A percentile compares a stretch with the other conserved stretches of the same genome.
These are phyloP conservation scores for Etheostoma cragini DNA, from an alignment of 2,113 vertebrate genomes.

Conservation along the genomic window DNA sequence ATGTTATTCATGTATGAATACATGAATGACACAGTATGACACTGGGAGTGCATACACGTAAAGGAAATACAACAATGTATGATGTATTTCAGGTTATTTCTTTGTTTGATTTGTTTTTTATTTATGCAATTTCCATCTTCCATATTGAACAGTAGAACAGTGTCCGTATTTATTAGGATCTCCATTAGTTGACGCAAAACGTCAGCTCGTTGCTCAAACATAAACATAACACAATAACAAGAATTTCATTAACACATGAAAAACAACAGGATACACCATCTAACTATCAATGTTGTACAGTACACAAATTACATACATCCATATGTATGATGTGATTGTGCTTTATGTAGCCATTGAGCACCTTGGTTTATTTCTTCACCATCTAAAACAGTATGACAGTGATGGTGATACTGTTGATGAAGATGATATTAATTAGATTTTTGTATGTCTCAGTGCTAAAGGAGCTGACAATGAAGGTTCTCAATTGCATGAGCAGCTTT, in stretches of 20 bases:
- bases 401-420: background rate
- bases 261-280: too few species aligned
- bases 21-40: background rate
- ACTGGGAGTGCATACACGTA: background rate
- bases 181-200: too few species aligned
- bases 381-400: background rate
- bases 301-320: too few species aligned
- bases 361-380: background rate
- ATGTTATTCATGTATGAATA: background rate
- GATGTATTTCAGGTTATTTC: background rate
- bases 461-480: conserved; percentile 94
- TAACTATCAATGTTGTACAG: too few species aligned
- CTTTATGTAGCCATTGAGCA: background rate
- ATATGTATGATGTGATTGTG: background rate
- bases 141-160: background rate
- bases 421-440: background rate
- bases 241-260: too few species aligned
- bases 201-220: too few species aligned
- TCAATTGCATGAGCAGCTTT: conserved; percentile 96
- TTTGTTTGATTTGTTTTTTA: background rate
- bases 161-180: too few species aligned
- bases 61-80: background rate
- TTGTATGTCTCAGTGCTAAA: conserved; percentile 87
- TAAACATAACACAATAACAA: too few species aligned
- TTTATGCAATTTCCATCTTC: too few species aligned